phyloP scores from a whole-genome alignment of 1,140 invertebrate species.

The Lerema accius region DNA sequence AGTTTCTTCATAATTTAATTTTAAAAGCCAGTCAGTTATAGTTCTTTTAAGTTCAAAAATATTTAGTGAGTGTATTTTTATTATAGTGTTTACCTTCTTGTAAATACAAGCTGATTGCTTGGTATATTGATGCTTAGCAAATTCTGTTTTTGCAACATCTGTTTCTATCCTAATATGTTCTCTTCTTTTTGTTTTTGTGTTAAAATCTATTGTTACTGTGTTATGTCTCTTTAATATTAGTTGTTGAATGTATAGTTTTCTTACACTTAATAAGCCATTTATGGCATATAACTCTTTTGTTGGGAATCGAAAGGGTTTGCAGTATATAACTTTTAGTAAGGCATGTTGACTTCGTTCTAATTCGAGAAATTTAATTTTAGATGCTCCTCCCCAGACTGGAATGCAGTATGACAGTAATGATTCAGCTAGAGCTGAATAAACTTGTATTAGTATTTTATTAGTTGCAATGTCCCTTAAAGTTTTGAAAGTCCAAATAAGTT shows the following conservation, averaged over 20 bases:
- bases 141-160: neutral
- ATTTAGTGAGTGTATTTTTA: neutral
- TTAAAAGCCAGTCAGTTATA: neutral
- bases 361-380: constrained; percentile 32
- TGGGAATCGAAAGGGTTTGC: constrained; percentile 15
- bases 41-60: neutral
- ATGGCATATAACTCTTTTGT: constrained; percentile 1
- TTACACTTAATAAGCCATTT: constrained; percentile 3
- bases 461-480: constrained; percentile 1
- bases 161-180: neutral
- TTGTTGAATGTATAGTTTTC: constrained; percentile 11
- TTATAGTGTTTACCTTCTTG: neutral
- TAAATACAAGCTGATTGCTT: neutral
- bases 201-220: neutral
- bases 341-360: constrained; percentile 28
- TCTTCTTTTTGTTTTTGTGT: neutral
- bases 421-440: constrained; percentile 5
- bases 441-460: constrained; percentile 12
- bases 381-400: constrained; percentile 28
- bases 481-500: constrained; percentile 19
- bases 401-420: constrained; percentile 23
- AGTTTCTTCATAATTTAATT: neutral
- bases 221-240: constrained; percentile 2
- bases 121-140: neutral
- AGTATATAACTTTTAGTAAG: constrained; percentile 22